Evolutionary conservation across 2,113 vertebrate species (phyloP), one percentile per base, ranked within the genome.

Genomic region (Gallinago media): DNA sequence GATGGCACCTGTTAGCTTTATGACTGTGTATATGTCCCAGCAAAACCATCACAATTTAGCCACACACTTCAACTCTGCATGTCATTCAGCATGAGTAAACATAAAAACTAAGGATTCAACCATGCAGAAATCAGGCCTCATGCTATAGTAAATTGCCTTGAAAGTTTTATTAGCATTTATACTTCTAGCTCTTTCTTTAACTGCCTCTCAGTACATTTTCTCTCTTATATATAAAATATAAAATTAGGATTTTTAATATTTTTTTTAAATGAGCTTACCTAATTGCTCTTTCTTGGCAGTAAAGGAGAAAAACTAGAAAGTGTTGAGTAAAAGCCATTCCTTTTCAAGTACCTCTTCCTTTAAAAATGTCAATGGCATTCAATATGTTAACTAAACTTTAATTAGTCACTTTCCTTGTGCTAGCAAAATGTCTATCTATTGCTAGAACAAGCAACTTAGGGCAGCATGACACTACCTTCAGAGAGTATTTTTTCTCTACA

Each of bases 331-430:
- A 92, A 94, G 5, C 22, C 27, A 59, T 72, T 91, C 25, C 12
- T 74, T 87, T 81, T 72, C 44, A 89, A 65, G 15, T 67, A 50
- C 23, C 38, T 44, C 16, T 88, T 63, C 38, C 61, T 74, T 82
- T 82, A 49, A 86, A 91, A 87, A 40, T 11, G 54, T 89, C 55
- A 44, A 59, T 67, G 17, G 4, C 21, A 77, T 71, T 74, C 38
- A 92, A 62, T 63, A 71, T 29, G 46, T 40, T 68, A n/a, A 80
- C 75, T 78, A 89, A 77, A 78, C 81, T 94, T 92, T 80, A 92
- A 78, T 81, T 86, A 58, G 44, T n/a, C 2, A 7, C 87, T 87
- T 96, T 56, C 56, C 74, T 67, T 82, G 13, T 85, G 29, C 62
- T 90, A 68, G 26, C 56, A 89, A 85, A 92, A 85, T 59, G 11